These are phyloP conservation scores for Alca torda DNA, from an alignment of 2,797 vertebrate species.

Conservation along the genomic window DNA sequence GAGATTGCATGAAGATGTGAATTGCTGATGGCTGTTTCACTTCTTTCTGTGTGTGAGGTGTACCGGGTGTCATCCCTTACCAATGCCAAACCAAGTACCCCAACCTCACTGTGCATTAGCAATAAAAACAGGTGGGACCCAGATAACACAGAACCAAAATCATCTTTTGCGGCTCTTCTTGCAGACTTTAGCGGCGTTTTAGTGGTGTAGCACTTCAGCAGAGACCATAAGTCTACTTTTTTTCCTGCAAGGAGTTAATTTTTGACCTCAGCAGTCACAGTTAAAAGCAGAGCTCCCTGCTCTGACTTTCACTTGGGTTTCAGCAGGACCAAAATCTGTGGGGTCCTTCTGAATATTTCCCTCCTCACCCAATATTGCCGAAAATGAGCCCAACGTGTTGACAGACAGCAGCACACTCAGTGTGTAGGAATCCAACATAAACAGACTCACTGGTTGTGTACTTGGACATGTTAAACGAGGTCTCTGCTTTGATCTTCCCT, in stretches of 20 bases:
- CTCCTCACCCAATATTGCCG: constrained; percentile 21
- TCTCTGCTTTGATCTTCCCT: constrained; percentile 58
- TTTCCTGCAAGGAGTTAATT: not conserved
- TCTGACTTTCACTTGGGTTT: not conserved
- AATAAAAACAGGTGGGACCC: not conserved
- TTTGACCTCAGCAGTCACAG: not conserved
- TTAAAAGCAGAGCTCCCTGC: not conserved
- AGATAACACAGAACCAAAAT: not conserved
- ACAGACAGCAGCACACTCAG: constrained; percentile 52
- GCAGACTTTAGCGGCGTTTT: not conserved
- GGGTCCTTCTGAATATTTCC: constrained; percentile 18
- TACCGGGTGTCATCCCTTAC: not conserved
- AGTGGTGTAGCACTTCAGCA: not conserved
- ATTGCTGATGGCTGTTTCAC: not conserved
- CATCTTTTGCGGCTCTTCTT: not conserved
- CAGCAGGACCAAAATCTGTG: not conserved
- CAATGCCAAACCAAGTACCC: not conserved
- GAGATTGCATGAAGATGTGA: not conserved
- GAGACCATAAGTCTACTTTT: not conserved
- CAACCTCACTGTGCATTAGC: not conserved
- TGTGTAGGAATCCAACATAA: constrained; percentile 60
- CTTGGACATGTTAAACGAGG: constrained; percentile 62
- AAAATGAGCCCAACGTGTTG: constrained; percentile 59
- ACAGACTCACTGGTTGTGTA: constrained; percentile 62
- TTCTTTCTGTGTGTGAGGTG: not conserved